Evolutionary conservation across 2,797 vertebrate species (phyloP).

Genomic region (Podarcis lilfordi): DNA sequence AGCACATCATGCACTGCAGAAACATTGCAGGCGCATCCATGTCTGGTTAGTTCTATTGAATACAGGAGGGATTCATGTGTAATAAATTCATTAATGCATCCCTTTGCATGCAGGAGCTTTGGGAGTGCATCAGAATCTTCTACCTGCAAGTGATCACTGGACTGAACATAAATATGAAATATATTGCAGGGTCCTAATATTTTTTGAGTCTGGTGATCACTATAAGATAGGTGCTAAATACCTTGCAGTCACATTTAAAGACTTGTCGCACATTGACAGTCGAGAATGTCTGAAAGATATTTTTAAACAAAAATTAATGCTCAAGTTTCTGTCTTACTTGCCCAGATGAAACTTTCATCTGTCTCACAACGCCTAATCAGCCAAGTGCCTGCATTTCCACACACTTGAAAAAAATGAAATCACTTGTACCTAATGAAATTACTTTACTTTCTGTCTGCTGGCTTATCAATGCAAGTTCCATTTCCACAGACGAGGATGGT

Average conservation of each 20-base stretch:
- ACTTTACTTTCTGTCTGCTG: background rate
- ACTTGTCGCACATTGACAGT: background rate
- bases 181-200: background rate
- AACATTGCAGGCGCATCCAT: background rate
- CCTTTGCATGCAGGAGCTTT: background rate
- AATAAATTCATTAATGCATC: background rate
- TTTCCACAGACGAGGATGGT: background rate
- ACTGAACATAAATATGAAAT: background rate
- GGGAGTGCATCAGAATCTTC: background rate
- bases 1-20: background rate
- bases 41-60: background rate
- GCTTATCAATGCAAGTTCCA: conserved; percentile 18
- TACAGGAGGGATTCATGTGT: too few relatives aligned
- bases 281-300: background rate
- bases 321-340: background rate
- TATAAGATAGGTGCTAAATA: background rate
- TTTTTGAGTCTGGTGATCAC: background rate
- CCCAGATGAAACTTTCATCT: background rate
- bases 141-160: background rate
- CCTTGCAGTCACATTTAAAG: background rate
- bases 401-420: conserved; percentile 1
- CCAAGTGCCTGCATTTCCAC: background rate
- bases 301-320: background rate
- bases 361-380: background rate
- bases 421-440: conserved; percentile 18